Conservation (phyloP, 2,888 invertebrate genomes). For the Gari tellinella region DNA sequence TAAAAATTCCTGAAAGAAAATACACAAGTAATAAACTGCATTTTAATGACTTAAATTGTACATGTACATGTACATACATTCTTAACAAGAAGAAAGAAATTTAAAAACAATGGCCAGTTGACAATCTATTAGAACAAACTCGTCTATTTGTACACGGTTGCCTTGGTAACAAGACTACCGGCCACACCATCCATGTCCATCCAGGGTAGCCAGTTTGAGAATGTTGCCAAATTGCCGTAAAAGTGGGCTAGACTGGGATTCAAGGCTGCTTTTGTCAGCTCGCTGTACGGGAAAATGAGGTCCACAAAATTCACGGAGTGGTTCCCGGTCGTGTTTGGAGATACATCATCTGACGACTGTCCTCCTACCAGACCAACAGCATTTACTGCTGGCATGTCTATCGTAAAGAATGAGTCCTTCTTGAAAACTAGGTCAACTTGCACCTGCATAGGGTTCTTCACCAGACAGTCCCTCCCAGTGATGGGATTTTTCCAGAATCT, state of each 20-base stretch:
- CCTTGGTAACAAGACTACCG: constrained; percentile 56
- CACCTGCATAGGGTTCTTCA: not conserved
- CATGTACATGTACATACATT: too few species aligned
- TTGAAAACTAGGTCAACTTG: constrained; percentile 34
- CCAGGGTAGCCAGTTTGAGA: constrained; percentile 58
- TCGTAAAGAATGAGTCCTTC: constrained; percentile 47
- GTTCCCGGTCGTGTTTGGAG: constrained; percentile 1
- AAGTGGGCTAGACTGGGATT: constrained; percentile 14
- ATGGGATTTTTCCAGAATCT: constrained; percentile 51
- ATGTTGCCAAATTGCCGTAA: constrained; percentile 53
- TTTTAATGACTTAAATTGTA: too few species aligned
- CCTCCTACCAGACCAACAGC: constrained; percentile 48
- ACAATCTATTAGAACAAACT: too few species aligned
- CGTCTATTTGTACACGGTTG: constrained; percentile 30
- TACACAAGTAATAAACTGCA: too few species aligned
- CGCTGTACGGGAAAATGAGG: constrained; percentile 39
- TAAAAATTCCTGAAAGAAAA: too few species aligned
- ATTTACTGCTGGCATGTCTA: constrained; percentile 40
- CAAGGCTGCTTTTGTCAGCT: constrained; percentile 1
- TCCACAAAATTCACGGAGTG: constrained; percentile 52
- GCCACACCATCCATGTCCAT: constrained; percentile 56
- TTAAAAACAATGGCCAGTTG: too few species aligned
- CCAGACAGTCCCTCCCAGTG: constrained; percentile 38
- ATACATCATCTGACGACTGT: constrained; percentile 21
- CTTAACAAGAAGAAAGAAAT: too few species aligned